Conservation (phyloP, 2,888 invertebrate species). For the Stenolophus ochropezus region DNA sequence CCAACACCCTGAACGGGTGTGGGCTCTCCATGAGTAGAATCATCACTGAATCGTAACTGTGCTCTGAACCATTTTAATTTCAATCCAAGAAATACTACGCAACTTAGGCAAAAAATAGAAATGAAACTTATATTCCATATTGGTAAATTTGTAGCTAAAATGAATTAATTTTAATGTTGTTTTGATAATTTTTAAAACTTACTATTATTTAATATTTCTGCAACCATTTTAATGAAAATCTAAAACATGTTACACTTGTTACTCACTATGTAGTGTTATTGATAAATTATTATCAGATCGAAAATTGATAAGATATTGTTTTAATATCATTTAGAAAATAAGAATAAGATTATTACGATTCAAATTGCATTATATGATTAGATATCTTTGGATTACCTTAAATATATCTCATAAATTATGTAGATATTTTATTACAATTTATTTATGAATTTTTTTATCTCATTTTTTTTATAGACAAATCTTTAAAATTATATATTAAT, state of each 20-base stretch:
- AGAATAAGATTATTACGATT: conserved; percentile 9
- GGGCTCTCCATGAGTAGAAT: conserved; percentile 53
- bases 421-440: neutral
- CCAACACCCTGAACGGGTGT: conserved; percentile 46
- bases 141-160: neutral
- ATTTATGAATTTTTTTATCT: neutral
- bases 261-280: conserved; percentile 15
- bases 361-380: neutral
- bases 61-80: conserved; percentile 75
- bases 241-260: conserved; percentile 1
- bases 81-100: conserved; percentile 69
- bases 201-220: conserved; percentile 28
- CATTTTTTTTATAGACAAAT: neutral
- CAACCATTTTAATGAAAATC: conserved; percentile 24
- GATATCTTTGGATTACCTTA: neutral
- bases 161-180: neutral
- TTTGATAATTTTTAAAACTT: neutral
- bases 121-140: conserved; percentile 22
- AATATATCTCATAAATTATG: neutral
- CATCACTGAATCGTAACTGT: conserved; percentile 67
- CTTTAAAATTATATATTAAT: neutral
- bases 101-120: conserved; percentile 44
- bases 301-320: conserved; percentile 39
- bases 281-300: conserved; percentile 44
- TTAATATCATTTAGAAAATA: neutral